Conservation (phyloP, 2,113 vertebrate species). For the Calidris pygmaea region DNA sequence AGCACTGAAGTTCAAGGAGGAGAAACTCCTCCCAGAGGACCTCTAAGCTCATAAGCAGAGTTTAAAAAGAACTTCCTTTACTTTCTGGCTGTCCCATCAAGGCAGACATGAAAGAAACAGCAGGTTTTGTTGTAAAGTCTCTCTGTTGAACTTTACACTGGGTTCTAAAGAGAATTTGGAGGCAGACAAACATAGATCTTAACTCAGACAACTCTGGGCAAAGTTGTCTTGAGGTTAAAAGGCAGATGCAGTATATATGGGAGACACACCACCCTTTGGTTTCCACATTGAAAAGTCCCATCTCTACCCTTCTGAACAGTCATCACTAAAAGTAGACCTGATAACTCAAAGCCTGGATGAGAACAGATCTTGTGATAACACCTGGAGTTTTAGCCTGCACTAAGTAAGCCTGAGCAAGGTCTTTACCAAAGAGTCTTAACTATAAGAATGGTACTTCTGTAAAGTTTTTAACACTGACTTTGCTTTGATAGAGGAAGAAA, state of each 20-base stretch:
- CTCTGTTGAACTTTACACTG: not conserved
- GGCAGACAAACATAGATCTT: not conserved
- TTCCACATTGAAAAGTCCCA: not conserved
- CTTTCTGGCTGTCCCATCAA: not conserved
- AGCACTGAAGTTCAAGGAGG: not conserved
- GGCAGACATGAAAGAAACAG: not conserved
- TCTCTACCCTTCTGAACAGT: not conserved
- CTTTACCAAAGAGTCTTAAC: not conserved
- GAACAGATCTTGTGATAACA: not conserved
- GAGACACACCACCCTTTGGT: not conserved
- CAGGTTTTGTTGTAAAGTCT: not conserved
- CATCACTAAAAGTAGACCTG: not conserved
- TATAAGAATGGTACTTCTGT: not conserved
- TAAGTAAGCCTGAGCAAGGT: not conserved
- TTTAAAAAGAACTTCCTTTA: not conserved
- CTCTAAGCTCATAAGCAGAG: not conserved
- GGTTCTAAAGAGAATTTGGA: not conserved
- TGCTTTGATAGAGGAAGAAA: not conserved
- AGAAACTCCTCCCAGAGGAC: not conserved
- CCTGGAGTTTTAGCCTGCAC: not conserved
- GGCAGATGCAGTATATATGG: not conserved
- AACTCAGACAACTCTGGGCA: not conserved
- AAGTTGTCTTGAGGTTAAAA: not conserved
- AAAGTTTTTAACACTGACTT: not conserved
- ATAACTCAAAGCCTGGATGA: not conserved